A percentile compares a stretch with the other conserved stretches of the same genome.
Conservation (phyloP, 2,113 vertebrate genomes). For the Condylura cristata region DNA sequence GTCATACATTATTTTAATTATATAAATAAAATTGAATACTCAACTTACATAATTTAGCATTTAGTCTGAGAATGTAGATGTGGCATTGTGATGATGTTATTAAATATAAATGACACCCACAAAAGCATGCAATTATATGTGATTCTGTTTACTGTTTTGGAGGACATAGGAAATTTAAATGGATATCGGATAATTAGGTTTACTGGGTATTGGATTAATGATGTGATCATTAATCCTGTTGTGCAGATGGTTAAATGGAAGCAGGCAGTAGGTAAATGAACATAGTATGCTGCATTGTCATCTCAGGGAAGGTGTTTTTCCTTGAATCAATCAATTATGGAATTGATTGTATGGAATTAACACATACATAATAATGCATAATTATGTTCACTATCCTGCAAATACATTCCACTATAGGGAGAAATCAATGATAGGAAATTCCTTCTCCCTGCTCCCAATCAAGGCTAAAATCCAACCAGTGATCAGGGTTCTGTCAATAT, state of each 20-base stretch:
- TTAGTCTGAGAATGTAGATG: not conserved
- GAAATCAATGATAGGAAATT: not conserved
- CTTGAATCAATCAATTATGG: not conserved
- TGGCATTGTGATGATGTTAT: not conserved
- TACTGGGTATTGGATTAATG: no score
- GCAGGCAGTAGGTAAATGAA: not conserved
- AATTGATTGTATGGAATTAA: not conserved
- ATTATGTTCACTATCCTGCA: not conserved
- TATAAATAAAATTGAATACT: not conserved
- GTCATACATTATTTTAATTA: not conserved
- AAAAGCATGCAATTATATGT: not conserved
- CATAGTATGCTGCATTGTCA: not conserved
- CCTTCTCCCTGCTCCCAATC: not conserved
- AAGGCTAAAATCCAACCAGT: not conserved
- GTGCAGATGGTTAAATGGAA: not conserved
- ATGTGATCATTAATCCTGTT: not conserved
- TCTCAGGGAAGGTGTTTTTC: not conserved
- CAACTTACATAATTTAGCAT: not conserved
- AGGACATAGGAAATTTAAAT: not conserved
- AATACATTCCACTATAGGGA: not conserved
- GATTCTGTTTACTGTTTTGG: not conserved
- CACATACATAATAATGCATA: not conserved
- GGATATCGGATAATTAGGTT: not conserved
- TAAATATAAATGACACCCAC: not conserved
- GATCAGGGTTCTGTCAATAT: not conserved